phyloP scores from a whole-genome alignment of 2,888 invertebrate species.

The Drosophila flavopinicola region DNA sequence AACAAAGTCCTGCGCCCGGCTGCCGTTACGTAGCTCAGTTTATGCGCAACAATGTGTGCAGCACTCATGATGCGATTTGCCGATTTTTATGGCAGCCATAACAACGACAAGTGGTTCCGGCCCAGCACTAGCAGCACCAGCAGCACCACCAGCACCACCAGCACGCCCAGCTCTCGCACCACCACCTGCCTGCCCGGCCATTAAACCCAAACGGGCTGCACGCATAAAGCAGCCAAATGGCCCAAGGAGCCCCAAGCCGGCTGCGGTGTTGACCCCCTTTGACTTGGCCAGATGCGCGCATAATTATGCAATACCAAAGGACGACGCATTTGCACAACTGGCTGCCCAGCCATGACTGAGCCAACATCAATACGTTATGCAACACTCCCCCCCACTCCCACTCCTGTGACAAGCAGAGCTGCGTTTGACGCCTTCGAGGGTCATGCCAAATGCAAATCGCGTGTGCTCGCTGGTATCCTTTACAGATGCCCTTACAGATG shows the following conservation, averaged over 20 bases:
- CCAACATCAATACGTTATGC: constrained; percentile 16
- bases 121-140: not conserved
- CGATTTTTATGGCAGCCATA: constrained; percentile 67
- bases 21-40: constrained; percentile 14
- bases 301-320: constrained; percentile 60
- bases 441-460: constrained; percentile 69
- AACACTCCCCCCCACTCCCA: constrained; percentile 6
- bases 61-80: constrained; percentile 55
- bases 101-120: constrained; percentile 44
- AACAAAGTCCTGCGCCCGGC: constrained; percentile 35
- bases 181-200: constrained; percentile 50
- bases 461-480: constrained; percentile 50
- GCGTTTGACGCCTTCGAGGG: constrained; percentile 70
- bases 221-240: constrained; percentile 59
- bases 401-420: constrained; percentile 51
- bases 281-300: constrained; percentile 63
- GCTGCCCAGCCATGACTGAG: constrained; percentile 17
- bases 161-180: no score
- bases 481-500: constrained; percentile 27
- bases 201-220: constrained; percentile 47
- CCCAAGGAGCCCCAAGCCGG: constrained; percentile 13
- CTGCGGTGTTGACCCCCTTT: constrained; percentile 18
- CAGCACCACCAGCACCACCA: constrained; percentile 20
- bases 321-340: constrained; percentile 34
- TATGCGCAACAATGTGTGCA: constrained; percentile 53